Evolutionary conservation across 2,113 vertebrate species (phyloP).

Genomic region (Trinectes maculatus): DNA sequence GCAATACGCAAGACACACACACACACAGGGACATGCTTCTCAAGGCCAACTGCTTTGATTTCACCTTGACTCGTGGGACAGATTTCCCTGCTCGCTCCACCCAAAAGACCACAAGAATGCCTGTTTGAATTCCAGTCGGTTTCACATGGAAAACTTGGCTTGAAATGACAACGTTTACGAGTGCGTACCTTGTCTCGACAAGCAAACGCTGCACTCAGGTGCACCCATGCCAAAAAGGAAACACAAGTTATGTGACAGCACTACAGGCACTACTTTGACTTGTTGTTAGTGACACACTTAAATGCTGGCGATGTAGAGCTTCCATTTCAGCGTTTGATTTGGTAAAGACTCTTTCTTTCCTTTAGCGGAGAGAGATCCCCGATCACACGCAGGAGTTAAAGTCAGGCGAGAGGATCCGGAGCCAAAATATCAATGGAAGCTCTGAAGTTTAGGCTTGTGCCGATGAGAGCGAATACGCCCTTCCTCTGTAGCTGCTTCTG

Average conservation of each 20-base stretch:
- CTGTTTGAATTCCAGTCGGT: constrained; percentile 36
- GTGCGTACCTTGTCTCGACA: constrained; percentile 60
- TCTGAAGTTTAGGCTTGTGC: constrained; percentile 67
- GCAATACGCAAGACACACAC: background rate
- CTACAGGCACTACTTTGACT: constrained; percentile 42
- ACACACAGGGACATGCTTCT: constrained; percentile 41
- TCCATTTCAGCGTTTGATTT: constrained; percentile 42
- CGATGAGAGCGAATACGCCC: constrained; percentile 25
- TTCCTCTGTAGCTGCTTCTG: background rate
- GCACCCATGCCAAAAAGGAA: constrained; percentile 59
- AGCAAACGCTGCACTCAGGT: constrained; percentile 50
- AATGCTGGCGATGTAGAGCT: constrained; percentile 56
- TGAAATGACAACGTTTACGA: constrained; percentile 29
- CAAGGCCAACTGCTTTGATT: constrained; percentile 66
- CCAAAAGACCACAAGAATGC: constrained; percentile 68
- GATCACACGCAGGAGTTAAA: background rate
- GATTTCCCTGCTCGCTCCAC: constrained; percentile 36
- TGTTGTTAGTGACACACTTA: constrained; percentile 66
- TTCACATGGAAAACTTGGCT: constrained; percentile 12
- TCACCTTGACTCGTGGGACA: constrained; percentile 48
- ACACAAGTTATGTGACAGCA: constrained; percentile 28
- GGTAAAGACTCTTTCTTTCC: background rate
- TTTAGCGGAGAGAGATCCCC: background rate
- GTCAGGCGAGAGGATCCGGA: background rate
- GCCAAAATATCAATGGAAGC: constrained; percentile 58